Evolutionary conservation across 2,888 invertebrate species (phyloP).

Genomic region (Trachelus tabidus): DNA sequence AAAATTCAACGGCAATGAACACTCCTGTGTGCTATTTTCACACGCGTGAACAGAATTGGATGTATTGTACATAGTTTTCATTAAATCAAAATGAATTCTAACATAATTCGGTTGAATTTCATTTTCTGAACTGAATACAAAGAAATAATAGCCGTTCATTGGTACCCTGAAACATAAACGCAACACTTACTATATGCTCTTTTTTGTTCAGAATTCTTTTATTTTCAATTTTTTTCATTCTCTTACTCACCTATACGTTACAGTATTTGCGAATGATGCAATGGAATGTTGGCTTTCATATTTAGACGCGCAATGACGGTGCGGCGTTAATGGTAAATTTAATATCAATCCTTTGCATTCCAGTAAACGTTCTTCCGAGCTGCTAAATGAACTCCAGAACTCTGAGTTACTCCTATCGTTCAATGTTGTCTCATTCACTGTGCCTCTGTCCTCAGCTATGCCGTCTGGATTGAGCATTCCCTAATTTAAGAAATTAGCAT

Average conservation of each 20-base stretch:
- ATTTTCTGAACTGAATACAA: slow-evolving; percentile 85
- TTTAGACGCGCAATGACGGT: slow-evolving; percentile 69
- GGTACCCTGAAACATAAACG: slow-evolving; percentile 71
- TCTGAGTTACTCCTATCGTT: slow-evolving; percentile 82
- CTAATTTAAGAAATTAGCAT: slow-evolving; percentile 14
- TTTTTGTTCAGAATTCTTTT: too few species aligned
- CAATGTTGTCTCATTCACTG: slow-evolving; percentile 74
- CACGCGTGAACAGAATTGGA: slow-evolving; percentile 73
- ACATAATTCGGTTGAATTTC: slow-evolving; percentile 80
- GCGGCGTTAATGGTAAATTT: slow-evolving; percentile 77
- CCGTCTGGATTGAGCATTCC: slow-evolving; percentile 70
- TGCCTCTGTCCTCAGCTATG: slow-evolving; percentile 74
- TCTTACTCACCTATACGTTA: slow-evolving; percentile 74
- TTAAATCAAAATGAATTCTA: slow-evolving; percentile 75
- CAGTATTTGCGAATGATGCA: slow-evolving; percentile 72
- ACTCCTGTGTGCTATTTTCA: slow-evolving; percentile 72
- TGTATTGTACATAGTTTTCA: slow-evolving; percentile 78
- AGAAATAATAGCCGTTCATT: slow-evolving; percentile 83
- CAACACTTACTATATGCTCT: too few species aligned
- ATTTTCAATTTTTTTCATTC: too few species aligned
- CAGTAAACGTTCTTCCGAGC: slow-evolving; percentile 80
- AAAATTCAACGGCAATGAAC: slow-evolving; percentile 75
- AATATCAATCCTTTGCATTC: slow-evolving; percentile 80
- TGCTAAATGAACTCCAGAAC: slow-evolving; percentile 85
- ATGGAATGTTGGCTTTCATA: slow-evolving; percentile 63